Conservation (phyloP, 2,888 invertebrate species). For the Brachyopa scutellaris region DNA sequence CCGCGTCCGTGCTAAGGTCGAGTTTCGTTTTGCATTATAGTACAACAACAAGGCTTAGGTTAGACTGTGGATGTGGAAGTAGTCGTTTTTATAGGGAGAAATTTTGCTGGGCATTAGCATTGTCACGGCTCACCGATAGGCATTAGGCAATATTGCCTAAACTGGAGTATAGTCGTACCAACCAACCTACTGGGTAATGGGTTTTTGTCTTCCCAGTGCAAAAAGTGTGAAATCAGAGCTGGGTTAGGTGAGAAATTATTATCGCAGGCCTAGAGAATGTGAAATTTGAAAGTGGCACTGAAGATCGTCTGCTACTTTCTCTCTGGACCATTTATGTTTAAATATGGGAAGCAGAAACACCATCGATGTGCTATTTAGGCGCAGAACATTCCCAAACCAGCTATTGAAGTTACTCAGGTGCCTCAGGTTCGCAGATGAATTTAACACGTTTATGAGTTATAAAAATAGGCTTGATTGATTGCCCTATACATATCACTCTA, state of each 20-base stretch:
- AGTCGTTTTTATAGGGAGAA: too few species aligned
- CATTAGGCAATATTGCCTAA: conserved; percentile 38
- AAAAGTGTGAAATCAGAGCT: conserved; percentile 33
- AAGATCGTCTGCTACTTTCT: conserved; percentile 5
- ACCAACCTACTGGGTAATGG: too few species aligned
- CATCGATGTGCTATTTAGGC: too few species aligned
- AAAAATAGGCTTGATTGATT: too few species aligned
- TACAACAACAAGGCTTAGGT: neutral
- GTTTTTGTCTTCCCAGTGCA: too few species aligned
- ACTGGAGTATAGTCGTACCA: conserved; percentile 15
- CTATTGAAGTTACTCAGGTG: too few species aligned
- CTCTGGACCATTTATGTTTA: neutral
- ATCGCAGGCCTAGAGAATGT: conserved; percentile 1
- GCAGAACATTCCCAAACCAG: too few species aligned
- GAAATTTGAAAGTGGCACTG: neutral
- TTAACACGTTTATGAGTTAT: too few species aligned
- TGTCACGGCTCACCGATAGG: conserved; percentile 67
- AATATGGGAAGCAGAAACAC: too few species aligned
- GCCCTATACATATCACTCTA: too few species aligned
- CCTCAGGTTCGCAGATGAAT: too few species aligned
- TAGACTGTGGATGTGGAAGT: neutral
- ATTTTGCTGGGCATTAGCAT: conserved; percentile 37
- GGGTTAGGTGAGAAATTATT: conserved; percentile 34
- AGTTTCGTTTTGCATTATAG: conserved; percentile 34
- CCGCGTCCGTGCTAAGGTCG: conserved; percentile 40